phyloP scores from a whole-genome alignment of 2,888 invertebrate genomes.

The Drosophila antonietae region DNA sequence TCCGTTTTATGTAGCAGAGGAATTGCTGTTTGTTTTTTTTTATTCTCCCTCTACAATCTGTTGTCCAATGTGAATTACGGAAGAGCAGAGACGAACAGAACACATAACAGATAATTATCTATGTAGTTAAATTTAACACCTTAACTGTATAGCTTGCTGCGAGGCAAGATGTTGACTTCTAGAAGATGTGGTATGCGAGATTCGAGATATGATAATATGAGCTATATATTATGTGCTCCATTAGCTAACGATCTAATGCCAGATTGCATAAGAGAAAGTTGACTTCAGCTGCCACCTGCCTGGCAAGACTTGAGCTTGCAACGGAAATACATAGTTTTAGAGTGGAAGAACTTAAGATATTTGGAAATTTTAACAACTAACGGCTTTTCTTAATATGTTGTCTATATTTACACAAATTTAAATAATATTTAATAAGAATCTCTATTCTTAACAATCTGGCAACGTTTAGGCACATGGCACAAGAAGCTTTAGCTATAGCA shows the following conservation, averaged over 20 bases:
- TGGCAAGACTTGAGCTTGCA: not conserved
- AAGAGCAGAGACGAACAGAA: constrained; percentile 10
- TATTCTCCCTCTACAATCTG: not conserved
- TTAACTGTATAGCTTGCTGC: not conserved
- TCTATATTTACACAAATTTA: not conserved
- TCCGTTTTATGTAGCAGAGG: not conserved
- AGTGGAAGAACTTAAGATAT: not conserved
- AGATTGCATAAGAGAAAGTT: not conserved
- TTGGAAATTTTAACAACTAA: not conserved
- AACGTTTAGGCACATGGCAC: not conserved
- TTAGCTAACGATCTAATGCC: not conserved
- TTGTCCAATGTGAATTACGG: constrained; percentile 11
- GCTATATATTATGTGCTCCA: not conserved
- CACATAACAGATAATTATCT: constrained; percentile 3
- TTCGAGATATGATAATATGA: not conserved
- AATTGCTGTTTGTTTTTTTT: not conserved
- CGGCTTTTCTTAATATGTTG: not conserved
- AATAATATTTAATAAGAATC: not conserved
- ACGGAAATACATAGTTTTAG: no score
- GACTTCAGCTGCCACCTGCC: not conserved
- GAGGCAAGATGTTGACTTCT: not conserved
- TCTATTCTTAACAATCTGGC: not conserved
- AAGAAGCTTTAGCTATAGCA: not conserved
- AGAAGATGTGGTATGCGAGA: not conserved
- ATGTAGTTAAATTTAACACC: constrained; percentile 2